Base-by-base conservation (phyloP, 1,140 invertebrate genomes). In the Anastatus disparis region DNA sequence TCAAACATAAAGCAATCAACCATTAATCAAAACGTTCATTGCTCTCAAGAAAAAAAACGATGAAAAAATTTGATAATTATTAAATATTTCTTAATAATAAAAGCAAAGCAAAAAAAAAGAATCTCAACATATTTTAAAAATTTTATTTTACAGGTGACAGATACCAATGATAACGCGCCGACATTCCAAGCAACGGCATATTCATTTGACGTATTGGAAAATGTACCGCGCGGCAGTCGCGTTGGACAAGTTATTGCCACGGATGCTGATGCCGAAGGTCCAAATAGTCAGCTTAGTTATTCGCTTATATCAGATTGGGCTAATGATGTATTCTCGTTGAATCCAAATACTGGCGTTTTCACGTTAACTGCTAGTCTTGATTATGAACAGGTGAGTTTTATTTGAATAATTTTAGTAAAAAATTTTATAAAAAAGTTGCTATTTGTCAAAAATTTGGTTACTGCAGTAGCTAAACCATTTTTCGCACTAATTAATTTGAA, bases 121-220 rank as follows among this genome's bases (percentile, higher is more conserved):
- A n/a, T n/a, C n/a, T n/a, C n/a, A n/a, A n/a, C n/a, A n/a, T n/a
- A n/a, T 40, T 12, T 52, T 42, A 6, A 10, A 35, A 6, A 35
- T 35, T 75, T 76, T 73, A 67, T 78, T 42, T 86, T 84, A 48
- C 87, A 96, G 94, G 93, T 97, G 31, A 92, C 90, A 0, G 96
- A 98, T 81, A 93, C 93, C 6, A 99, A 98, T 81, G 96, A 98
- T 88, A 97, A 97, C 82, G 91, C 94, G 2, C 97, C 97, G 1
- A 85, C 89, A n/a, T 98, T 98, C 85, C 87, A 91, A 58, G 92
- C 93, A 75, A 88, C 85, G 53, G 93, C 92, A 0, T 97, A 97
- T 81, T 95, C 94, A 10, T 96, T 96, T 81, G 95, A 96, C 78
- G 91, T 98, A 17, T 88, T 91, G 0, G 96, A 98, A 83, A 94